These are phyloP conservation scores for Pogona vitticeps DNA, from an alignment of 2,113 vertebrate genomes.

Conservation along the genomic window DNA sequence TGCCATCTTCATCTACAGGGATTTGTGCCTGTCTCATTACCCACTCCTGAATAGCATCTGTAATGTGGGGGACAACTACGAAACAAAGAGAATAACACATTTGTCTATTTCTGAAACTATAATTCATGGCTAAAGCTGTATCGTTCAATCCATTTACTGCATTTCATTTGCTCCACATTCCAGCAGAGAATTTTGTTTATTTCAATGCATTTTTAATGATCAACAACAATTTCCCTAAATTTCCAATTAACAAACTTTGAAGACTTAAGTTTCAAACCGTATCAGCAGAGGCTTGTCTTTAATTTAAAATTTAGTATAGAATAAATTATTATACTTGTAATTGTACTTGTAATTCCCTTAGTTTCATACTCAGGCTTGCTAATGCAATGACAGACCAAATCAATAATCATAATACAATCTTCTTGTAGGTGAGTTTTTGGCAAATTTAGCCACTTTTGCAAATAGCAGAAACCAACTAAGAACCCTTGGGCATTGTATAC, in stretches of 20 bases:
- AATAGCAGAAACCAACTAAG: too few relatives aligned
- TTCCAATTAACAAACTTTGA: neutral
- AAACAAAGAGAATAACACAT: constrained; percentile 17
- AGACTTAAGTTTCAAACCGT: neutral
- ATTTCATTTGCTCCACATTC: neutral
- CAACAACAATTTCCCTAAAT: constrained; percentile 6
- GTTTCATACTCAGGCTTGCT: too few relatives aligned
- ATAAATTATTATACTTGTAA: too few relatives aligned
- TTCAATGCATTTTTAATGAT: neutral
- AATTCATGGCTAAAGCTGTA: neutral
- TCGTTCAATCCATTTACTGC: neutral
- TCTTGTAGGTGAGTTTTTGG: too few relatives aligned
- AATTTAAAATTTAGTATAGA: neutral
- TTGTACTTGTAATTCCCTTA: too few relatives aligned
- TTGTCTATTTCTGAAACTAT: neutral
- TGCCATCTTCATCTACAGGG: constrained; percentile 90
- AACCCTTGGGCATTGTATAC: neutral
- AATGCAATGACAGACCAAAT: too few relatives aligned
- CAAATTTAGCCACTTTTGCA: too few relatives aligned
- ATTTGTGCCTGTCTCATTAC: constrained; percentile 91
- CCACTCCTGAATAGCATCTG: constrained; percentile 98
- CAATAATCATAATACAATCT: too few relatives aligned
- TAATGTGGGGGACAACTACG: constrained; percentile 95
- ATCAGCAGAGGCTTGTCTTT: neutral
- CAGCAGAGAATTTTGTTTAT: neutral